Evolutionary conservation across 2,113 vertebrate genomes (phyloP).

Genomic region (Corynorhinus townsendii): DNA sequence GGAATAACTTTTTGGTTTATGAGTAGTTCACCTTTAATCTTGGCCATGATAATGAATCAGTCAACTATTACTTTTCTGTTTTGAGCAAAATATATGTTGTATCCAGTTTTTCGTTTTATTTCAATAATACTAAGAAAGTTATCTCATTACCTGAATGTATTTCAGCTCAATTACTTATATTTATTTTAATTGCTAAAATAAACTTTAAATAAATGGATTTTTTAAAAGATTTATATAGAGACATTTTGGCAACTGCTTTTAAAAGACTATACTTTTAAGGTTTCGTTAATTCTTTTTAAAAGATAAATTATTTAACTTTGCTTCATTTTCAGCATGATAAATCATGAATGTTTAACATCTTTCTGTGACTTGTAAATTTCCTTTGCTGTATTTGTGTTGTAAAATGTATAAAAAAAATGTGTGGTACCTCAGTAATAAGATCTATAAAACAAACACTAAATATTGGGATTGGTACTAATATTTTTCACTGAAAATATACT

Average conservation of each 20-base stretch:
- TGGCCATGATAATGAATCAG: background rate
- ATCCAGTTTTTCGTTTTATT: background rate
- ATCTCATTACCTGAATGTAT: background rate
- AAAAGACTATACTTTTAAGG: background rate
- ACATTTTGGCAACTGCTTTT: background rate
- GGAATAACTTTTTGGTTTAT: background rate
- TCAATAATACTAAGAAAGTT: background rate
- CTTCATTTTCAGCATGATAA: slow-evolving; percentile 49
- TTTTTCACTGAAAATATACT: background rate
- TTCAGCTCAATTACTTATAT: background rate
- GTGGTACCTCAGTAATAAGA: slow-evolving; percentile 13
- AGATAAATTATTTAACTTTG: background rate
- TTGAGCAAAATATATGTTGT: background rate
- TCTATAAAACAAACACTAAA: background rate
- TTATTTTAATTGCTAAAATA: slow-evolving; percentile 14
- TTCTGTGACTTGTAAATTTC: slow-evolving; percentile 38
- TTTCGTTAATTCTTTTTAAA: slow-evolving; percentile 30
- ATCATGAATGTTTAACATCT: slow-evolving; percentile 44
- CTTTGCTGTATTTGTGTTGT: slow-evolving; percentile 48
- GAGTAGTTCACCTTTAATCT: slow-evolving; percentile 28
- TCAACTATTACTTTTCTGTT: background rate
- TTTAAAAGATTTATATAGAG: background rate
- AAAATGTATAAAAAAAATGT: slow-evolving; percentile 13
- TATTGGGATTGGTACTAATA: background rate
- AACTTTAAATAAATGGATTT: background rate